Percentiles rank a stretch among this genome's conserved stretches.
These are phyloP conservation scores for Cassiopea andromeda DNA, from an alignment of 30 jellyfish, hydroid and myxozoan genomes.

Conservation along the genomic window DNA sequence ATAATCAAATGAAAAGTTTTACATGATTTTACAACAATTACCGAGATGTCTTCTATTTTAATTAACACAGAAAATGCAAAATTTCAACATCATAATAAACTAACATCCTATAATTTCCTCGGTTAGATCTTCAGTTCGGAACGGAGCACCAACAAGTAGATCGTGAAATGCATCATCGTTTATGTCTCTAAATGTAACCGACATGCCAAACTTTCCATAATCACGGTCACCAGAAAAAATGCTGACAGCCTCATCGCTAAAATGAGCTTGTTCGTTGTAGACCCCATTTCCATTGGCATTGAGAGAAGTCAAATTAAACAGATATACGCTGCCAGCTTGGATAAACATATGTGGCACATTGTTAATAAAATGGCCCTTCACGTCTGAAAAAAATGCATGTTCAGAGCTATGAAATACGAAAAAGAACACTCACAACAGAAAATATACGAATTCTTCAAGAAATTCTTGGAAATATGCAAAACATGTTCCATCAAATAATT, in stretches of 20 bases:
- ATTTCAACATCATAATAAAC: not conserved
- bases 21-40: too few relatives aligned
- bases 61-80: too few relatives aligned
- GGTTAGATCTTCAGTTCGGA: slow-evolving; percentile 68
- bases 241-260: slow-evolving; percentile 41
- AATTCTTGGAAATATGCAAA: too few relatives aligned
- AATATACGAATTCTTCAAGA: too few relatives aligned
- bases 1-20: too few relatives aligned
- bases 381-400: slow-evolving; percentile 27
- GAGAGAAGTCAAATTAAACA: slow-evolving; percentile 45
- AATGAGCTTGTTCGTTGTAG: not conserved
- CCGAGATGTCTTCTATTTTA: too few relatives aligned
- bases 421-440: not conserved
- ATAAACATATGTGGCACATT: slow-evolving; percentile 58
- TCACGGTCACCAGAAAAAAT: slow-evolving; percentile 73
- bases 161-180: slow-evolving; percentile 46
- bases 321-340: slow-evolving; percentile 75
- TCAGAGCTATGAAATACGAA: not conserved
- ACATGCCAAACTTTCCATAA: slow-evolving; percentile 67
- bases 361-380: slow-evolving; percentile 71
- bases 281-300: not conserved
- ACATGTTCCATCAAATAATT: not conserved
- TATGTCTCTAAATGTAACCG: slow-evolving; percentile 32
- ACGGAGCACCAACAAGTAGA: slow-evolving; percentile 67
- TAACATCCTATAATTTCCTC: slow-evolving; percentile 75